Percentiles rank a stretch among this genome's conserved stretches.
Conservation (phyloP, 2,113 vertebrate genomes). For the Anarrhichthys ocellatus region DNA sequence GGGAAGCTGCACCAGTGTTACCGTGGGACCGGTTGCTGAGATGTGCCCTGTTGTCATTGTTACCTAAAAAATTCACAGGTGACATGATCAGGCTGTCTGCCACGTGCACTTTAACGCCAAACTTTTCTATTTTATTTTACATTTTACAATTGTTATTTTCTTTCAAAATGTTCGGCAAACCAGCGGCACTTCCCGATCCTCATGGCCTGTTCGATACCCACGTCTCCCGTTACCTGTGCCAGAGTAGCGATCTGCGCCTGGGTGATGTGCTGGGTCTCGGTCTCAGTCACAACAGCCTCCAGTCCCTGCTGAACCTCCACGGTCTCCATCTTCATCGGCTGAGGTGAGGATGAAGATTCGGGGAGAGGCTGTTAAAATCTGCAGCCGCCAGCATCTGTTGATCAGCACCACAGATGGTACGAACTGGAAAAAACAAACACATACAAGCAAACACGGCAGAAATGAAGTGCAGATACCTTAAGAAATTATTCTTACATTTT, state of each 20-base stretch:
- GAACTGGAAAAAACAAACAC: background rate
- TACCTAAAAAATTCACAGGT: constrained; percentile 81
- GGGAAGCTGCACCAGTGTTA: constrained; percentile 96
- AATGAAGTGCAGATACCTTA: background rate
- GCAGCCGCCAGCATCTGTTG: background rate
- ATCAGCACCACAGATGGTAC: background rate
- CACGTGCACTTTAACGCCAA: background rate
- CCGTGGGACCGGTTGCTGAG: constrained; percentile 91
- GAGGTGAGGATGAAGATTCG: constrained; percentile 73
- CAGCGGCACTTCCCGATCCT: background rate
- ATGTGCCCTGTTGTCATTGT: constrained; percentile 91
- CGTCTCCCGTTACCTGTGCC: constrained; percentile 88
- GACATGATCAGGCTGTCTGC: background rate
- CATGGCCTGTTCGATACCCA: background rate
- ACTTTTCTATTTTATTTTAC: background rate
- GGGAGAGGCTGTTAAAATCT: background rate
- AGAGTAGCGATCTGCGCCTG: constrained; percentile 88
- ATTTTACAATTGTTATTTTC: background rate
- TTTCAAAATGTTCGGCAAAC: background rate
- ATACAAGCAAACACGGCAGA: background rate
- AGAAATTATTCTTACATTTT: background rate
- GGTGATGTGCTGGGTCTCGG: constrained; percentile 90
- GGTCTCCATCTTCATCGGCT: constrained; percentile 99
- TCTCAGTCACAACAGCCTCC: constrained; percentile 93
- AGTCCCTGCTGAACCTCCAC: constrained; percentile 95